These are phyloP conservation scores for Sebastes fasciatus DNA, from an alignment of 2,113 vertebrate genomes.

Conservation along the genomic window DNA sequence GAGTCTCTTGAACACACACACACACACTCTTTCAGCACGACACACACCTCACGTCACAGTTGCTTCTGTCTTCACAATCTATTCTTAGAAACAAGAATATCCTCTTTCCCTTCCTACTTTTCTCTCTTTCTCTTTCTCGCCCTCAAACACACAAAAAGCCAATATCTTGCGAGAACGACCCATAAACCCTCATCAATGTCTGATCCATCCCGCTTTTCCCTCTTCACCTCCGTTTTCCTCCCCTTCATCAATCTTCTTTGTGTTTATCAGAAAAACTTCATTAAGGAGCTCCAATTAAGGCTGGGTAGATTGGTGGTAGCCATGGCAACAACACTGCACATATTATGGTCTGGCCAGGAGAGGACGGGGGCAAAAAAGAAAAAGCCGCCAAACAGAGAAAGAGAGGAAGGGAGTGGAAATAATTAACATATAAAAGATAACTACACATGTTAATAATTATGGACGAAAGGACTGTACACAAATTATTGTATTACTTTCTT, in stretches of 20 bases:
- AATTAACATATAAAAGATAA: neutral
- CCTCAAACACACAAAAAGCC: neutral
- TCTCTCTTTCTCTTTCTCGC: neutral
- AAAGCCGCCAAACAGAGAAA: neutral
- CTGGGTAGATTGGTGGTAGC: conserved; percentile 35
- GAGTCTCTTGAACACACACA: conserved; percentile 36
- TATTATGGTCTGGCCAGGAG: conserved; percentile 34
- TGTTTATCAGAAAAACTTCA: conserved; percentile 55
- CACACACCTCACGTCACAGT: conserved; percentile 51
- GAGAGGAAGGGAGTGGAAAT: neutral
- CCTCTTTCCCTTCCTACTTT: conserved; percentile 22
- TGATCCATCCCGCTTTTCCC: conserved; percentile 16
- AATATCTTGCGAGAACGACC: conserved; percentile 11
- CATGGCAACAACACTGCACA: conserved; percentile 9
- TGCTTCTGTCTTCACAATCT: conserved; percentile 63
- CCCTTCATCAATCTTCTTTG: conserved; percentile 53
- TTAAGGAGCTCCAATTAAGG: conserved; percentile 68
- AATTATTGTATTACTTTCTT: neutral
- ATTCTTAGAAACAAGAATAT: conserved; percentile 76
- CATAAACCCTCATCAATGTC: conserved; percentile 30
- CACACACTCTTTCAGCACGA: conserved; percentile 26
- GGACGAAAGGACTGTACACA: neutral
- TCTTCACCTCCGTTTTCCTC: neutral
- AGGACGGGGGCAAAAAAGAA: neutral
- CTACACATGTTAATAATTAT: too few relatives aligned